Base-by-base conservation (phyloP, 1,140 invertebrate genomes). In the Ceratosolen fusciceps region DNA sequence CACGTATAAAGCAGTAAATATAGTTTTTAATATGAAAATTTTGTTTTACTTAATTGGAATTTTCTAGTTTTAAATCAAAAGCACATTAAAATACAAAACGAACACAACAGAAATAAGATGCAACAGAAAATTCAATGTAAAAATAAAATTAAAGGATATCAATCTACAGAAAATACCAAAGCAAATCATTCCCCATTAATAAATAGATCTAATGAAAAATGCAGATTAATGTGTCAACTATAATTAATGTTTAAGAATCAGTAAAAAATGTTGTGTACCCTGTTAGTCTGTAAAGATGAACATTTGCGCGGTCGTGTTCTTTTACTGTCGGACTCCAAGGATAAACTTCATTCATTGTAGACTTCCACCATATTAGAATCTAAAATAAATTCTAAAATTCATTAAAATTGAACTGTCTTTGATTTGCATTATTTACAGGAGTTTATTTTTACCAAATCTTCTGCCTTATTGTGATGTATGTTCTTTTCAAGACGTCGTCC, bases 271-370 rank as follows among this genome's bases (percentile, higher is more conserved):
- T 49, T 74, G 75, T 80, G 81, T 86, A 92, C 91, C 91, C 90
- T 79, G 87, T 90, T 52, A 93, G 83, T 79, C 92, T 91, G 83
- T 96, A 94, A 5, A 96, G 90, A 88, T 95, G 94, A 75, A 96
- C 92, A 90, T 96, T 96, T 47, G 95, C 95, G 83, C 94, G 91
- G 88, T 96, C 95, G 83, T 94, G 93, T 86, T 96, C 95, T 87
- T 94, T 94, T 29, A 94, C 92, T 75, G 94, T 91, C 39, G 95
- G 95, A 87, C 94, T 94, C 95, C 95, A 96, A 14, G 95, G 95
- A 88, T 95, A 95, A 19, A 95, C 94, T 88, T 96, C 95, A 86
- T 95, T 94, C 86, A 93, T 93, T 16, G 93, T 93, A 67, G 93
- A 93, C 86, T 94, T 93, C 90, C 95, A 95, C 95, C 95, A 96